Evolutionary conservation across 2,797 vertebrate genomes (phyloP).

Genomic region (Menidia menidia): DNA sequence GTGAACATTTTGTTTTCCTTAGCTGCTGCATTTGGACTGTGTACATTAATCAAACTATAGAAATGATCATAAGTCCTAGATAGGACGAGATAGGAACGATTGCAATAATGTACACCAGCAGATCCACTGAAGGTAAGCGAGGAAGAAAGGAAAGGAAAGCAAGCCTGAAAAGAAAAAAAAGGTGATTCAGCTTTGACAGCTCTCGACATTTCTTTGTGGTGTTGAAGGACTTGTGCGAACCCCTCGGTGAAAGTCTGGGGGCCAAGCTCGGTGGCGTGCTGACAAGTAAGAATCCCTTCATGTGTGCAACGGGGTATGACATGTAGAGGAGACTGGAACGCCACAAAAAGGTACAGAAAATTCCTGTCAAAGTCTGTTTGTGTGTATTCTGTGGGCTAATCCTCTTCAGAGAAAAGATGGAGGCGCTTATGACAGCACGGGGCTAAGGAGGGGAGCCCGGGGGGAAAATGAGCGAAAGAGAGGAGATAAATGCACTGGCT

Average conservation of each 20-base stretch:
- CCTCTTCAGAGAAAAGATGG: slow-evolving; percentile 19
- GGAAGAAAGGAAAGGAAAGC: background rate
- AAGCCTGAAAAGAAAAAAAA: background rate
- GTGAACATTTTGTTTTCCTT: no score
- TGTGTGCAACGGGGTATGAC: slow-evolving; percentile 13
- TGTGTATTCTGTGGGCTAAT: slow-evolving; percentile 44
- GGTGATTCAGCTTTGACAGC: slow-evolving; percentile 8
- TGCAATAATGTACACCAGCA: background rate
- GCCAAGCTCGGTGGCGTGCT: slow-evolving; percentile 3
- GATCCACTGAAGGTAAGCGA: background rate
- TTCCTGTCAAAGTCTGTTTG: slow-evolving; percentile 32
- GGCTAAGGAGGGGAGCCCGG: background rate
- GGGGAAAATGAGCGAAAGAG: background rate
- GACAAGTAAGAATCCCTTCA: background rate
- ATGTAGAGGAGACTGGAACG: slow-evolving; percentile 33
- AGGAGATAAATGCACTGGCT: background rate
- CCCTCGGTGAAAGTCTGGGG: slow-evolving; percentile 18
- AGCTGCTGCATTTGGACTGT: no score
- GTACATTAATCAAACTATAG: no score
- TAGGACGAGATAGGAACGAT: background rate
- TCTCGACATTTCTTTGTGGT: slow-evolving; percentile 20
- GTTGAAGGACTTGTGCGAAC: slow-evolving; percentile 57
- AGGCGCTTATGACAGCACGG: slow-evolving; percentile 37
- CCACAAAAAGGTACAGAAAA: slow-evolving; percentile 45
- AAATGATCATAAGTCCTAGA: no score